phyloP scores from a whole-genome alignment of 2,888 invertebrate species.

The Bruchidius siliquastri region DNA sequence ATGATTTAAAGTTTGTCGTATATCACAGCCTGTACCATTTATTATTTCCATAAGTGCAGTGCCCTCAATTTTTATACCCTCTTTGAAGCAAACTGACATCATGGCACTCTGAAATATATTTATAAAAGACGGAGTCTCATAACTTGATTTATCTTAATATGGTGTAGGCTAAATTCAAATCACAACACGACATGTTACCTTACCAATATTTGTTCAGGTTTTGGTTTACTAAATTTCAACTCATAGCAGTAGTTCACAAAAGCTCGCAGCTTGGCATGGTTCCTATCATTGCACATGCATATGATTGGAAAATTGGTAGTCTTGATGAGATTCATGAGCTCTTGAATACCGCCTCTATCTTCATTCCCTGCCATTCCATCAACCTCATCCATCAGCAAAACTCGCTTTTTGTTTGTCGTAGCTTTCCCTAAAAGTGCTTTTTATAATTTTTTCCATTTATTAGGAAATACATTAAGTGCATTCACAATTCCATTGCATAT shows the following conservation, averaged over 20 bases:
- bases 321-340: slow-evolving; percentile 89
- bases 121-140: too few relatives aligned
- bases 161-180: too few relatives aligned
- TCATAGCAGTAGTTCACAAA: slow-evolving; percentile 93
- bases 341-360: slow-evolving; percentile 95
- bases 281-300: slow-evolving; percentile 97
- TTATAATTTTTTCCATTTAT: too few relatives aligned
- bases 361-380: slow-evolving; percentile 99
- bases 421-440: slow-evolving; percentile 34
- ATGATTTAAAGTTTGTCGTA: slow-evolving; percentile 89
- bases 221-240: slow-evolving; percentile 78
- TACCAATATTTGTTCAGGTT: slow-evolving; percentile 86
- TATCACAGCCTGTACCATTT: slow-evolving; percentile 82
- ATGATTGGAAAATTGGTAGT: slow-evolving; percentile 80
- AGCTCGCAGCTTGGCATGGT: slow-evolving; percentile 87
- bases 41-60: slow-evolving; percentile 82
- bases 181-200: too few relatives aligned
- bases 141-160: too few relatives aligned
- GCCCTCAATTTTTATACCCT: slow-evolving; percentile 73
- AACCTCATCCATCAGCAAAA: slow-evolving; percentile 99
- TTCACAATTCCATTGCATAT: too few relatives aligned
- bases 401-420: slow-evolving; percentile 66
- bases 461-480: background rate
- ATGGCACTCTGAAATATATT: slow-evolving; percentile 70
- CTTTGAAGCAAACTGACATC: slow-evolving; percentile 87